Evolutionary conservation across 2,113 vertebrate species (phyloP).

Genomic region (Eublepharis macularius): DNA sequence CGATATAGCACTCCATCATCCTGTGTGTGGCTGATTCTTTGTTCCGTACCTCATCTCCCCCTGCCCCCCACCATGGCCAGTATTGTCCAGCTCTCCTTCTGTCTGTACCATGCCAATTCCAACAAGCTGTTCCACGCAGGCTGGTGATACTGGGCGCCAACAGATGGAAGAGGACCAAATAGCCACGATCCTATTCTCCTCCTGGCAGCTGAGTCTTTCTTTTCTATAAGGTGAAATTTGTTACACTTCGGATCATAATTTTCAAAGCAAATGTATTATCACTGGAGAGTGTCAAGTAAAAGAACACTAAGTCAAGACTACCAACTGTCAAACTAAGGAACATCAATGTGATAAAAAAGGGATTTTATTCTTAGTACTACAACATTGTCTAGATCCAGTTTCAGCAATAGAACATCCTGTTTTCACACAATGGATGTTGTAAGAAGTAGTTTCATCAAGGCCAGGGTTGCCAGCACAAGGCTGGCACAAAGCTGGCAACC

Average conservation of each 20-base stretch:
- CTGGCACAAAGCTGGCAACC: no score
- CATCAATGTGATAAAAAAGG: background rate
- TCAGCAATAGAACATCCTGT: background rate
- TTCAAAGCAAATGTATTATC: background rate
- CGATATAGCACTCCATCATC: background rate
- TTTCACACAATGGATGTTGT: background rate
- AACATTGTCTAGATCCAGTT: background rate
- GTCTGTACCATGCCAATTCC: background rate
- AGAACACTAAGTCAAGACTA: background rate
- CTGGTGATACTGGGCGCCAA: background rate
- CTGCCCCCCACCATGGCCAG: background rate
- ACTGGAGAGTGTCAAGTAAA: background rate
- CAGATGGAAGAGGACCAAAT: background rate
- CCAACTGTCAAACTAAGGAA: background rate
- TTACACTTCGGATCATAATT: background rate
- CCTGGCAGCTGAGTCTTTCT: background rate
- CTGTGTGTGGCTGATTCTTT: background rate
- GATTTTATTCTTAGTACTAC: background rate
- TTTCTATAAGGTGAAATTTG: background rate
- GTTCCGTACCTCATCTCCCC: background rate
- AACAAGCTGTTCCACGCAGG: background rate
- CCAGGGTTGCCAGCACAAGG: no score
- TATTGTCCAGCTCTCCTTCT: background rate
- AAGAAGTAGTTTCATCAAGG: background rate
- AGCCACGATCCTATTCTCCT: background rate